Evolutionary conservation across 2,888 invertebrate genomes (phyloP).

Genomic region (Zelleria hepariella): DNA sequence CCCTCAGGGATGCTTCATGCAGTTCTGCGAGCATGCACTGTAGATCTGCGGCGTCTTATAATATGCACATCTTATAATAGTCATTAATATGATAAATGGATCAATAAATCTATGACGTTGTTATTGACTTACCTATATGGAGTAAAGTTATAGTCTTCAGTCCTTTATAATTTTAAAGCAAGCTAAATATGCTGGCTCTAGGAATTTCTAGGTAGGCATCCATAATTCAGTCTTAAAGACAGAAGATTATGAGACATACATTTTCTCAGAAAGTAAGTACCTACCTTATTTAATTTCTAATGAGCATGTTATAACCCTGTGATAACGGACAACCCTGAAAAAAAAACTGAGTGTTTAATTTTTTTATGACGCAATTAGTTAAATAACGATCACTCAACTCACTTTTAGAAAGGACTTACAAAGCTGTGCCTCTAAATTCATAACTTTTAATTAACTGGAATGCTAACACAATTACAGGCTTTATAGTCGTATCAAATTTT

Average conservation of each 20-base stretch:
- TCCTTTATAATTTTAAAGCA: too few species aligned
- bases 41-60: too few species aligned
- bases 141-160: too few species aligned
- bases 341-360: not conserved
- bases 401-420: conserved; percentile 20
- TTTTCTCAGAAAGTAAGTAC: not conserved
- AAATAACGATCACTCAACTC: conserved; percentile 26
- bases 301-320: not conserved
- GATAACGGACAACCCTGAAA: not conserved
- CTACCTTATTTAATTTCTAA: not conserved
- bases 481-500: conserved; percentile 70
- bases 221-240: too few species aligned
- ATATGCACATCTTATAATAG: too few species aligned
- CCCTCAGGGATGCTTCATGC: too few species aligned
- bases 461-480: conserved; percentile 67
- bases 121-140: too few species aligned
- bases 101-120: too few species aligned
- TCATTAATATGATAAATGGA: too few species aligned
- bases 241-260: not conserved
- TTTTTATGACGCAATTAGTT: not conserved
- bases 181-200: too few species aligned
- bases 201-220: too few species aligned
- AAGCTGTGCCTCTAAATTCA: conserved; percentile 65
- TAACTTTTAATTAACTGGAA: conserved; percentile 71
- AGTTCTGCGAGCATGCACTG: too few species aligned